These are phyloP conservation scores for Tretioscincus oriximinensis DNA, from an alignment of 2,113 vertebrate species.

Conservation along the genomic window DNA sequence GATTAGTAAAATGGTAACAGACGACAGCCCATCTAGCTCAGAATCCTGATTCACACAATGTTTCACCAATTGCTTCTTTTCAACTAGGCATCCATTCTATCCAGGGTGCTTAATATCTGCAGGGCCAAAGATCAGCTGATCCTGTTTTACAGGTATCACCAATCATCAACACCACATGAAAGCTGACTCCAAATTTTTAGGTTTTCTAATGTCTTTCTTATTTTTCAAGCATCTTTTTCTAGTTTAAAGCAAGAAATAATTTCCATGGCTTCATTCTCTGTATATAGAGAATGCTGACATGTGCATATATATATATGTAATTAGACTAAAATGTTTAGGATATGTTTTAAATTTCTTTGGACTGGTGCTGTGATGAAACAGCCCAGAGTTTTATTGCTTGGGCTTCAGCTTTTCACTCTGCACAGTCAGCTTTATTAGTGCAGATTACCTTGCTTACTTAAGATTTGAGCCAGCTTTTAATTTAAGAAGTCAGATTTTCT, in stretches of 20 bases:
- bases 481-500: conserved; percentile 45
- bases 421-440: conserved; percentile 45
- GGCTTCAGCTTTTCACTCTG: conserved; percentile 32
- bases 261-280: neutral
- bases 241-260: neutral
- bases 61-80: no score
- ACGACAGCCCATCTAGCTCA: no score
- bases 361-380: neutral
- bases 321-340: conserved; percentile 13
- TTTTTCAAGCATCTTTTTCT: no score
- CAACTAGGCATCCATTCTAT: no score
- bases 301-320: neutral
- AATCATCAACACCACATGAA: neutral
- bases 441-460: conserved; percentile 36
- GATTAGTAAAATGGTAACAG: no score
- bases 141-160: neutral
- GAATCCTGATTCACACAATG: no score
- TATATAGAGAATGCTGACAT: neutral
- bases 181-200: neutral
- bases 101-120: neutral
- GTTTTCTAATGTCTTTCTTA: neutral
- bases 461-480: conserved; percentile 40
- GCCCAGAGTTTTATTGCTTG: conserved; percentile 37
- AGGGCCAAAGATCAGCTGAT: no score
- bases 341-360: neutral